Evolutionary conservation across 2,888 invertebrate genomes (phyloP), one percentile per base, ranked within the genome.

Genomic region (Orchestes rusci): DNA sequence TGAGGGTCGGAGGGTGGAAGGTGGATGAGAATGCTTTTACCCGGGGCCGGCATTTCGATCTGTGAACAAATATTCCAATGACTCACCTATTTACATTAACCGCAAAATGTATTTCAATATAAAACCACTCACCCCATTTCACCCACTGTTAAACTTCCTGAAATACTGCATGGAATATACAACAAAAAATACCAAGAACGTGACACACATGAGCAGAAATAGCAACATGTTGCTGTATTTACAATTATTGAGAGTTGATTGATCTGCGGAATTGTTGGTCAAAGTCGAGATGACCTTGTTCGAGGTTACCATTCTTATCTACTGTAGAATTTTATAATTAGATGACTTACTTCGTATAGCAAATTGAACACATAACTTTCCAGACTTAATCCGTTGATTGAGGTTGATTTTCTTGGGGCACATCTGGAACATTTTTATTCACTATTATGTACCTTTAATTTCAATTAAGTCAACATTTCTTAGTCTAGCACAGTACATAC

Each of bases 331-430:
- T n/a, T n/a, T n/a, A n/a, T n/a, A n/a, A n/a, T n/a, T n/a, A n/a
- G n/a, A n/a, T n/a, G 16, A 52, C 54, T 56, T 53, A 96, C 89
- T 73, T 96, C 94, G 70, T 93, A 92, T 38, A 97, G 75, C 54
- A 96, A 75, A 72, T 95, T 95, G 70, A 92, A 95, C 7, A 97
- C 89, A 71, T 91, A 93, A 48, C 91, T 89, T 71, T 96, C 96
- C 43, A 95, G 74, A 57, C 91, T 87, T 17, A 87, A 73, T 33
- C 84, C 55, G 50, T 48, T 56, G 16, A 56, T 78, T 38, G 83
- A 79, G 8, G 82, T 81, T 8, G 84, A 81, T 64, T 83, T 80
- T 60, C 84, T 77, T 54, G 85, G 85, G 68, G 84, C 78, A 72
- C 85, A 85, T 69, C 85, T 84, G 55, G 43, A 68, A 68, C 5